Percentiles rank a stretch among this genome's conserved stretches.
Conservation (phyloP, 1,140 invertebrate genomes). For the Drosophila lacteicornis region DNA sequence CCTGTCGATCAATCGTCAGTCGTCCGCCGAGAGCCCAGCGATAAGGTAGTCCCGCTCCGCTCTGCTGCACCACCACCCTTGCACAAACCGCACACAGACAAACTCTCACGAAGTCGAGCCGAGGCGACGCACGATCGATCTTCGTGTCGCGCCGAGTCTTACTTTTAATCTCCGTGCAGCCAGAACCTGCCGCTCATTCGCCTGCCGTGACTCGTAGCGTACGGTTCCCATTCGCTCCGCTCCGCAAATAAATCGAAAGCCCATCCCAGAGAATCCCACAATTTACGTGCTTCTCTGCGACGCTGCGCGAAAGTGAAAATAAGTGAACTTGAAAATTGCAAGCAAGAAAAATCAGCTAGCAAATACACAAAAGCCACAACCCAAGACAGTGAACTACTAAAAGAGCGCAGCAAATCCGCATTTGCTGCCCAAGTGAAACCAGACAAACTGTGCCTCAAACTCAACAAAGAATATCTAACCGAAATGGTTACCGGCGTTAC, state of each 20-base stretch:
- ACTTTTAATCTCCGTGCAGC: constrained; percentile 75
- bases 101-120: constrained; percentile 21
- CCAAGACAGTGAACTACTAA: constrained; percentile 19
- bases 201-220: constrained; percentile 69
- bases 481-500: constrained; percentile 84
- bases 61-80: constrained; percentile 23
- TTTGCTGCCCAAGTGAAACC: constrained; percentile 64
- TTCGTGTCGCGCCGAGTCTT: constrained; percentile 43
- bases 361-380: constrained; percentile 15
- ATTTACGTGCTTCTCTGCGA: constrained; percentile 62
- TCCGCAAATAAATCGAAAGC: constrained; percentile 33
- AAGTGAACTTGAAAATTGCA: constrained; percentile 55
- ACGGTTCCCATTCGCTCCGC: constrained; percentile 55
- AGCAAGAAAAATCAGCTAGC: constrained; percentile 25
- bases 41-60: constrained; percentile 69
- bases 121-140: constrained; percentile 46
- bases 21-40: constrained; percentile 79
- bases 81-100: neutral
- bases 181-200: constrained; percentile 77
- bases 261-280: constrained; percentile 25
- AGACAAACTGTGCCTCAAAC: constrained; percentile 75
- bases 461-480: constrained; percentile 71
- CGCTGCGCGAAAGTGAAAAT: constrained; percentile 70
- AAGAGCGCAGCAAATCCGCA: constrained; percentile 55
- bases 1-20: constrained; percentile 85